These are phyloP conservation scores for Drosophila pachea DNA, from an alignment of 1,140 invertebrate species.

Conservation along the genomic window DNA sequence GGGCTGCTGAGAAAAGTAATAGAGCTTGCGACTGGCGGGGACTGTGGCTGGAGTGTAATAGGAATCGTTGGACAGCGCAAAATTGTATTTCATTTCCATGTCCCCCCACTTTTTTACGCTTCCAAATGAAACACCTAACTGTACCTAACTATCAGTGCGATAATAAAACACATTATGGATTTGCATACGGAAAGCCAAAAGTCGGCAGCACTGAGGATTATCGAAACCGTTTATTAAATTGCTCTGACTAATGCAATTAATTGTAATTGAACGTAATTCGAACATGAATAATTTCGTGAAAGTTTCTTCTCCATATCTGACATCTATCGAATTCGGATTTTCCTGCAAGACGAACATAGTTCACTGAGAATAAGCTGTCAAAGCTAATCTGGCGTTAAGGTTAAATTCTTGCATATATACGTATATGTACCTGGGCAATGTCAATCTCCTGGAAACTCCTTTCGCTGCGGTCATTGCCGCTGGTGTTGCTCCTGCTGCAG, in stretches of 20 bases:
- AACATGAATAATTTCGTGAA: too few relatives aligned
- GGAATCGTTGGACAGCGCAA: slow-evolving; percentile 43
- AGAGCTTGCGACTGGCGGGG: too few relatives aligned
- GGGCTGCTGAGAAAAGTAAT: too few relatives aligned
- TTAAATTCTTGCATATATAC: not conserved
- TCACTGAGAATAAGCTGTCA: slow-evolving; percentile 9
- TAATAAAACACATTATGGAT: slow-evolving; percentile 42
- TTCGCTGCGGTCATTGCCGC: not conserved
- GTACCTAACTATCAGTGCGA: slow-evolving; percentile 56
- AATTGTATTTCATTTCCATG: slow-evolving; percentile 40
- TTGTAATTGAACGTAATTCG: too few relatives aligned
- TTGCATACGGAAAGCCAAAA: slow-evolving; percentile 5
- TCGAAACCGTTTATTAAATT: too few relatives aligned
- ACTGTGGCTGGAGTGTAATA: too few relatives aligned
- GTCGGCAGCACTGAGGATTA: too few relatives aligned
- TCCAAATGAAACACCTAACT: slow-evolving; percentile 42
- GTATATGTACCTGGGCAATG: slow-evolving; percentile 26
- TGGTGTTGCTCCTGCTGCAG: slow-evolving; percentile 23
- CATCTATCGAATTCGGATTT: too few relatives aligned
- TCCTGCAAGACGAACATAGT: slow-evolving; percentile 14
- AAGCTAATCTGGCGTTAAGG: not conserved
- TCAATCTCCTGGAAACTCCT: slow-evolving; percentile 8
- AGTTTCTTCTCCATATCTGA: too few relatives aligned
- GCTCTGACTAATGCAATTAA: too few relatives aligned
- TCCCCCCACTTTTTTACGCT: slow-evolving; percentile 12